phyloP scores from a whole-genome alignment of 2,888 invertebrate species.

The Aproaerema taeniolella region DNA sequence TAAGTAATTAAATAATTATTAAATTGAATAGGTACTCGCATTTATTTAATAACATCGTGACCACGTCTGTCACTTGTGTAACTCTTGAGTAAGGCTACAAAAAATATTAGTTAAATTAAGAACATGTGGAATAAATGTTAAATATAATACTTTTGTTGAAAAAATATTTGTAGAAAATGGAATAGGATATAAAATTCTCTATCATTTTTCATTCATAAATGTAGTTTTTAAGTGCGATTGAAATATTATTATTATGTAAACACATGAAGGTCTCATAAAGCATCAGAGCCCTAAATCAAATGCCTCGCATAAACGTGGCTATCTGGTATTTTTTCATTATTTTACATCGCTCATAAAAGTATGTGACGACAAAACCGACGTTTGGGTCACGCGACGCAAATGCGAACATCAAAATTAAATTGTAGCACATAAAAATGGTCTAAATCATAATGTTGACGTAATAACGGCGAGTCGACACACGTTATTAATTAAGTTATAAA shows the following conservation, averaged over 20 bases:
- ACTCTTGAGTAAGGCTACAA: conserved; percentile 27
- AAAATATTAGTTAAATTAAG: conserved; percentile 41
- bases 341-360: conserved; percentile 67
- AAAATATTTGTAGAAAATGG: too few relatives aligned
- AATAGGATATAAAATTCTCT: too few relatives aligned
- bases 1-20: too few relatives aligned
- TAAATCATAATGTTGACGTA: conserved; percentile 62
- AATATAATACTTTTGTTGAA: conserved; percentile 50
- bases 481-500: conserved; percentile 76
- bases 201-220: too few relatives aligned
- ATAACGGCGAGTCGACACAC: conserved; percentile 44
- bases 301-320: conserved; percentile 40
- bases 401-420: conserved; percentile 60
- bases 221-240: too few relatives aligned
- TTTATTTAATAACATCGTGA: too few relatives aligned
- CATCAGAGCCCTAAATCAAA: conserved; percentile 57
- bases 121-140: conserved; percentile 46
- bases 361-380: conserved; percentile 52
- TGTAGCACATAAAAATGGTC: conserved; percentile 62
- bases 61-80: conserved; percentile 17
- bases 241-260: conserved; percentile 15
- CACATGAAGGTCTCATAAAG: conserved; percentile 33
- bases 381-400: conserved; percentile 52
- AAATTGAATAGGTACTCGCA: too few relatives aligned
- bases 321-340: conserved; percentile 68